These are phyloP conservation scores for Zaprionus obscuricornis DNA, from an alignment of 2,888 invertebrate species.

Conservation along the genomic window DNA sequence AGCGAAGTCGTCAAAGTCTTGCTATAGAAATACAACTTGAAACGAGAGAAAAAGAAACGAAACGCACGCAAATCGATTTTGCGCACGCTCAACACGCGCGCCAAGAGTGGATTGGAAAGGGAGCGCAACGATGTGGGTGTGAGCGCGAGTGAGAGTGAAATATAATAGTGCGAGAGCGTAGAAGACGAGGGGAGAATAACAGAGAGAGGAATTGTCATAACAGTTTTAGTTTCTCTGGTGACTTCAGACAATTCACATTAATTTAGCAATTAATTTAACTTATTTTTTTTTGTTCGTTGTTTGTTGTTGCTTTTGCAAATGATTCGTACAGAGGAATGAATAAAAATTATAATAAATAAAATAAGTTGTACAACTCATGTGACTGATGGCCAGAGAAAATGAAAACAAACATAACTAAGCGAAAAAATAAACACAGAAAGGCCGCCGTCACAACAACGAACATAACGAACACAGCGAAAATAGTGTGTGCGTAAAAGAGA, in stretches of 20 bases:
- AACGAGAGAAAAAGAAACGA: constrained; percentile 19
- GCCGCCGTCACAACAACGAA: constrained; percentile 17
- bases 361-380: constrained; percentile 39
- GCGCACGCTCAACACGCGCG: constrained; percentile 50
- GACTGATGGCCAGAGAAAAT: constrained; percentile 24
- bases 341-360: constrained; percentile 2
- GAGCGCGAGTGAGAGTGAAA: constrained; percentile 7
- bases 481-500: no score
- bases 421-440: constrained; percentile 4
- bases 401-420: constrained; percentile 1
- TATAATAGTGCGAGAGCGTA: no score
- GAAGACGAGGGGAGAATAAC: constrained; percentile 1
- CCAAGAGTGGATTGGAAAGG: constrained; percentile 48
- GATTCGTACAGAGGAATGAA: constrained; percentile 11
- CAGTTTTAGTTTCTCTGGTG: constrained; percentile 60
- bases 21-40: no score
- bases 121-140: constrained; percentile 1
- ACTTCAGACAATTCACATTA: constrained; percentile 61
- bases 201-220: constrained; percentile 22
- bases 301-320: constrained; percentile 29
- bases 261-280: constrained; percentile 62
- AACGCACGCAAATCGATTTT: constrained; percentile 25
- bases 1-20: no score
- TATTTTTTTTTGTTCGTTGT: constrained; percentile 38
- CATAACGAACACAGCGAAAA: constrained; percentile 14